Conservation (phyloP, 2,113 vertebrate genomes). For the Caranx ignobilis region DNA sequence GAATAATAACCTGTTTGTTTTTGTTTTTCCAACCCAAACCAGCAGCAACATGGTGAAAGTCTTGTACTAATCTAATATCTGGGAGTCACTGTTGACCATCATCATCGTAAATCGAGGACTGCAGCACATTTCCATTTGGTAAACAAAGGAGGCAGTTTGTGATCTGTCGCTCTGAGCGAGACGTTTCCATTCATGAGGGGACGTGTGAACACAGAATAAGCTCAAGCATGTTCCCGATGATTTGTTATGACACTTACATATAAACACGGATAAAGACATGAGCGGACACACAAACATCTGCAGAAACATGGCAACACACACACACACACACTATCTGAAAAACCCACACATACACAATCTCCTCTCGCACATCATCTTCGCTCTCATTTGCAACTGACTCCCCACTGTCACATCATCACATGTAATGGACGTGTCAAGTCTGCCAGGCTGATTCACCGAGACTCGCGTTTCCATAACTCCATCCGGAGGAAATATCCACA, state of each 20-base stretch:
- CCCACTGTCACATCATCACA: conserved; percentile 56
- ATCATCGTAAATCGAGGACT: not conserved
- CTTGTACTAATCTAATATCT: not conserved
- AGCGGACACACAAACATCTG: conserved; percentile 10
- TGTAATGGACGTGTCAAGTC: conserved; percentile 41
- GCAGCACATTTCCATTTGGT: conserved; percentile 16
- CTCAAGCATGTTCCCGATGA: conserved; percentile 47
- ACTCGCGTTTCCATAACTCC: conserved; percentile 23
- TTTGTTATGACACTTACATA: conserved; percentile 46
- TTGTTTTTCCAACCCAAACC: not conserved
- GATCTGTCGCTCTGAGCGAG: conserved; percentile 13
- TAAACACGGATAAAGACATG: conserved; percentile 43
- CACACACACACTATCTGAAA: not conserved
- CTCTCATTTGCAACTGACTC: conserved; percentile 38
- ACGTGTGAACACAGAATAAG: conserved; percentile 43
- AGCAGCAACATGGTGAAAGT: not conserved
- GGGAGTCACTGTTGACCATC: not conserved
- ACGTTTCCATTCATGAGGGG: conserved; percentile 41
- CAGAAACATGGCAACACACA: not conserved
- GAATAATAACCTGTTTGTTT: too few relatives aligned
- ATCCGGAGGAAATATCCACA: conserved; percentile 23
- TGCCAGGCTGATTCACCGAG: conserved; percentile 11
- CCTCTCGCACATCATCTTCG: conserved; percentile 4
- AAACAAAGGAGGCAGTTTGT: conserved; percentile 19
- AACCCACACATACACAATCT: not conserved